Percentiles rank a stretch among this genome's conserved stretches.
These are phyloP conservation scores for Chironex yamaguchii DNA, from an alignment of 30 jellyfish, hydroid and myxozoan species.

Conservation along the genomic window DNA sequence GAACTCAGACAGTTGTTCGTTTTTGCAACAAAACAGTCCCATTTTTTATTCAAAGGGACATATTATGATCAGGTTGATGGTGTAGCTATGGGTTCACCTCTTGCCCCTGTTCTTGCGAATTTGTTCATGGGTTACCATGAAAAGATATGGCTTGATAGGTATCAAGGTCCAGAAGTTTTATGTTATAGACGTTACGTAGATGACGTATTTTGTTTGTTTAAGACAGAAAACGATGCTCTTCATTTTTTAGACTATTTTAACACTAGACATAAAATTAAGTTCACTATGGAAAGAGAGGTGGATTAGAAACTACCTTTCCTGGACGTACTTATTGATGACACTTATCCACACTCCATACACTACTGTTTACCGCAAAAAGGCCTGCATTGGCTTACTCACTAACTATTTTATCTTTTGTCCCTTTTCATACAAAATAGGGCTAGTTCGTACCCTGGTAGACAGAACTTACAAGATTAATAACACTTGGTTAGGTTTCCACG, in stretches of 20 bases:
- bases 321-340: background rate
- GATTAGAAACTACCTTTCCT: background rate
- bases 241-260: background rate
- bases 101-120: no score
- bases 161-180: constrained; percentile 1
- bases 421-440: constrained; percentile 3
- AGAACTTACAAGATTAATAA: background rate
- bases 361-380: background rate
- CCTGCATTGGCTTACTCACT: constrained; percentile 5
- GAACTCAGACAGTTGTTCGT: background rate
- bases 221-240: constrained; percentile 1
- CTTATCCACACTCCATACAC: background rate
- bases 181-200: constrained; percentile 4
- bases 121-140: constrained; percentile 19
- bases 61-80: constrained; percentile 13
- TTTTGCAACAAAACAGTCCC: constrained; percentile 17
- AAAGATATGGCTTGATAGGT: constrained; percentile 1
- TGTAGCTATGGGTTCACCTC: no score
- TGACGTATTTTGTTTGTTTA: background rate
- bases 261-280: background rate
- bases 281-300: constrained; percentile 3
- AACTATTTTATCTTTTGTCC: constrained; percentile 2
- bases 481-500: background rate
- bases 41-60: constrained; percentile 6
- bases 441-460: constrained; percentile 6